Evolutionary conservation across 2,113 vertebrate species (phyloP), one percentile per base, ranked within the genome.

Genomic region (Carollia perspicillata): DNA sequence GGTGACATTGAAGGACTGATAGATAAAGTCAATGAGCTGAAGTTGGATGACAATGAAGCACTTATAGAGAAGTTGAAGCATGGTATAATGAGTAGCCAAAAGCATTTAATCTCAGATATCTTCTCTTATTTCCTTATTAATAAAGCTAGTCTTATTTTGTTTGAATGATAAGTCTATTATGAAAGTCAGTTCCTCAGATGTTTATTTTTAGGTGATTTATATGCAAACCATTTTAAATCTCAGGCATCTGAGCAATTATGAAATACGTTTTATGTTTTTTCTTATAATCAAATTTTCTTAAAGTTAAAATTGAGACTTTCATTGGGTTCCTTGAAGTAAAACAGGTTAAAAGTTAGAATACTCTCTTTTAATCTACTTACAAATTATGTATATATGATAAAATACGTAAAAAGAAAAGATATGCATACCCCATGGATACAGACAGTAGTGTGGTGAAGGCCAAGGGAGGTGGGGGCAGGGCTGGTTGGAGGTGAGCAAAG

Each of bases 1-100:
- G 99, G 99, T 63, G 99, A 99, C 97, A 99, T 99, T 93, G 99
- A 99, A 98, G 99, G 99, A 89, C 94, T 99, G 97, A 99, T 99
- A 85, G 99, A 99, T 98, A 99, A 99, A 98, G 99, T 99, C 95
- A 99, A 99, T 5, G 99, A 99, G 94, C 98, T 99, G 55, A 99
- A 99, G 96, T 84, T 99, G 98, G 99, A 99, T 98, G 99, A 99
- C 95, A 99, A 99, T 0, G 99, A 99, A 98, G 99, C 99, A 44
- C 99, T 99, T 72, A 99, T 99, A 97, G 99, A 99, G 98, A 99
- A 99, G 97, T 98, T 99, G 81, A 99, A 99, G 98, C 99, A 99
- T 72, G 99, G 99, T 99, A 98, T 98, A 98, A 98, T 87, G 74
- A 94, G 49, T 69, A 77, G 49, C 53, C 72, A 58, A 95, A 93